Percentiles rank a stretch among this genome's conserved stretches.
phyloP scores from a whole-genome alignment of 2,797 vertebrate species.

The Cyclura pinguis region DNA sequence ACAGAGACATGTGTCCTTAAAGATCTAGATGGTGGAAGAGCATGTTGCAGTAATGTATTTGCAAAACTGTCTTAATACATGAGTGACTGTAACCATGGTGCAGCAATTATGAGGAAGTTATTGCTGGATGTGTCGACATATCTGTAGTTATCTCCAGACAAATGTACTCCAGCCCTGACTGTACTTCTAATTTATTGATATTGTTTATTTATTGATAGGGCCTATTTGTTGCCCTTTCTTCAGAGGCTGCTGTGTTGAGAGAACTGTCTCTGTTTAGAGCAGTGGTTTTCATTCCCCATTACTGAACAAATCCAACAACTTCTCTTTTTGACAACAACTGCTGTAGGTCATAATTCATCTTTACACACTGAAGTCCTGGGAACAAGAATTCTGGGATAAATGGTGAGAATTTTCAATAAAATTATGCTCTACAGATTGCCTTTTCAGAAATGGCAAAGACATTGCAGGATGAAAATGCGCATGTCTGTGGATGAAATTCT shows the following conservation, averaged over 20 bases:
- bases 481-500: background rate
- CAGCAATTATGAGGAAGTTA: constrained; percentile 42
- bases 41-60: background rate
- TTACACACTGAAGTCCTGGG: background rate
- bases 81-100: background rate
- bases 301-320: constrained; percentile 11
- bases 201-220: constrained; percentile 15
- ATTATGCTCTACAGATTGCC: background rate
- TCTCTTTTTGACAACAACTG: background rate
- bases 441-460: background rate
- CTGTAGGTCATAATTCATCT: background rate
- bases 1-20: constrained; percentile 2
- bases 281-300: background rate
- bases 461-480: background rate
- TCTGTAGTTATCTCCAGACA: background rate
- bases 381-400: background rate
- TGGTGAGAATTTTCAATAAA: background rate
- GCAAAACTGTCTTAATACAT: constrained; percentile 8
- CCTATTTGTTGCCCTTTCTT: background rate
- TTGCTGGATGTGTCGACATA: constrained; percentile 30
- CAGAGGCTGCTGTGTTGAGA: constrained; percentile 5
- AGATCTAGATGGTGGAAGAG: background rate
- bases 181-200: constrained; percentile 31
- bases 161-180: background rate
- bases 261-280: constrained; percentile 18